Evolutionary conservation across 1,140 invertebrate species (phyloP), one percentile per base, ranked within the genome.

Genomic region (Belonocnema kinseyi): DNA sequence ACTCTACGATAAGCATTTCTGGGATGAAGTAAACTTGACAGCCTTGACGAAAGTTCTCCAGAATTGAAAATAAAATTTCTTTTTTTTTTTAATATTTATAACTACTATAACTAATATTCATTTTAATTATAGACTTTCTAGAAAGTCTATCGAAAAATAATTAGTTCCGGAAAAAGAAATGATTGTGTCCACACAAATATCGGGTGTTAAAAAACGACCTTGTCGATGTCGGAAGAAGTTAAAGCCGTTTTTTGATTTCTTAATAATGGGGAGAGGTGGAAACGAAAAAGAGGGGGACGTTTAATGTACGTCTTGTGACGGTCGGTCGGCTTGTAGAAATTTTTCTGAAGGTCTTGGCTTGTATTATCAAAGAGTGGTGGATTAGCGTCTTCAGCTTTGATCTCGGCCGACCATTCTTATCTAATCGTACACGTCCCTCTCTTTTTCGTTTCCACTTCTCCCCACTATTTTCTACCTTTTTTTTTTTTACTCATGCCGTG

Each of bases 311-410:
- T 58, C n/a, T 58, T 78, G 26, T 61, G 26, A 66, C n/a, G 58
- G 54, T 58, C 54, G 54, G 33, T 61, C 21, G 19, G 58, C 58
- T 74, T 70, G 76, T 79, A 75, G 78, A 80, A 80, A 80, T 76
- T 81, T 84, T 75, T 76, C 80, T 80, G 85, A 86, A 86, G 86
- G 84, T 77, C 85, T 85, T 80, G 40, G 81, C 81, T 66, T 13
- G 14, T 40, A 66, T 88, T 89, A 89, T 89, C 88, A 86, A 83
- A 79, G 80, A 86, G 83, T 83, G 82, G 81, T 84, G 86, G 88
- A 89, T 89, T 89, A 89, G 85, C 85, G 85, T 71, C 86, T 80
- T 79, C 78, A 77, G 77, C 87, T 89, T 89, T 89, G 85, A 89
- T 87, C 86, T 88, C 78, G 77, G 75, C 88, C 88, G 88, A 85